Conservation (phyloP, 2,888 invertebrate genomes). For the Mactromeris polynyma region DNA sequence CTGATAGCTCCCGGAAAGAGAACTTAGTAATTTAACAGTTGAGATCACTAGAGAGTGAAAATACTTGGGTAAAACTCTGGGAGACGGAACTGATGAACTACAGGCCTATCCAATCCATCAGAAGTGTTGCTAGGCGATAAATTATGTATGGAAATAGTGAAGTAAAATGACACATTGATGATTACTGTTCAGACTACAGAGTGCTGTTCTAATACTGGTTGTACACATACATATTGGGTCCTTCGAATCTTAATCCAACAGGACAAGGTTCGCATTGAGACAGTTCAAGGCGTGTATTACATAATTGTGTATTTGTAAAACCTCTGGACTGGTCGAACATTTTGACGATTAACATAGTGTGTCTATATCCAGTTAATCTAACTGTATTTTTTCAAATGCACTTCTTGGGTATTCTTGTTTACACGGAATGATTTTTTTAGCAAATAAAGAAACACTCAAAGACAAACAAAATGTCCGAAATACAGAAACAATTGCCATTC, state of each 20-base stretch:
- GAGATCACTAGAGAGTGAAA: conserved; percentile 11
- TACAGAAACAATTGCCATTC: no score
- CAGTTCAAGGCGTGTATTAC: no score
- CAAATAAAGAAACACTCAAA: no score
- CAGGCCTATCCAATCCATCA: background rate
- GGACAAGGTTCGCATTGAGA: background rate
- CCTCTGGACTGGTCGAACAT: no score
- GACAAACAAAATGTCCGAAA: no score
- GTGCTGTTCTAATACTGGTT: background rate
- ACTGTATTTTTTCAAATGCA: no score
- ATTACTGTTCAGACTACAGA: background rate
- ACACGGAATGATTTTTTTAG: no score
- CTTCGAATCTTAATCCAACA: background rate
- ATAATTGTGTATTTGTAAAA: no score
- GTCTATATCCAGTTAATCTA: no score
- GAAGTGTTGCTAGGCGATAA: background rate
- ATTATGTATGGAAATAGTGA: conserved; percentile 12
- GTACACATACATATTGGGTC: background rate
- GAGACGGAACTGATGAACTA: background rate
- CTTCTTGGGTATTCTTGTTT: no score
- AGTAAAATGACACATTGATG: background rate
- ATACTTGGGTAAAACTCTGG: background rate
- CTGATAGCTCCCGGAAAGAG: conserved; percentile 23
- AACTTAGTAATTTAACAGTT: conserved; percentile 14
- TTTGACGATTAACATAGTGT: no score